Evolutionary conservation across 2,113 vertebrate genomes (phyloP).

Genomic region (Colossoma macropomum): DNA sequence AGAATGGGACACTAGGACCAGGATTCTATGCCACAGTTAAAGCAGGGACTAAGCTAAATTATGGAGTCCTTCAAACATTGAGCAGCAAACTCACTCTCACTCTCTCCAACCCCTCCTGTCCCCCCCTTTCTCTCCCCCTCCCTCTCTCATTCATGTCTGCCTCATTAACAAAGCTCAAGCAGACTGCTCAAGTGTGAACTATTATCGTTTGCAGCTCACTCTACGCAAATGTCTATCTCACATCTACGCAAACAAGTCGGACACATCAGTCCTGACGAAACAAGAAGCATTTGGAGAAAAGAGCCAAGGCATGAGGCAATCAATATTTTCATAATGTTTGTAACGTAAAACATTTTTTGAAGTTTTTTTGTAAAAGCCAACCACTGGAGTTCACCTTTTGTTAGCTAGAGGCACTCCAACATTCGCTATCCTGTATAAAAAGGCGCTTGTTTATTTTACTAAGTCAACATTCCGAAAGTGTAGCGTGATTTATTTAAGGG

Average conservation of each 20-base stretch:
- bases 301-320: constrained; percentile 7
- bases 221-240: not conserved
- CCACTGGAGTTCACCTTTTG: constrained; percentile 50
- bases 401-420: constrained; percentile 51
- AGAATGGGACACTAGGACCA: not conserved
- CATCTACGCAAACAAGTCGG: not conserved
- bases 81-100: constrained; percentile 42
- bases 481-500: constrained; percentile 64
- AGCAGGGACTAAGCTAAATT: not conserved
- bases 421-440: constrained; percentile 50
- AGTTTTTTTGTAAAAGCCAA: constrained; percentile 28
- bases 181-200: constrained; percentile 35
- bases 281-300: not conserved
- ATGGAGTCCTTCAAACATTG: constrained; percentile 17
- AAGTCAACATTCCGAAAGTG: constrained; percentile 66
- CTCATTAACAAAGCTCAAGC: constrained; percentile 55
- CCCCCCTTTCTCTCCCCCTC: constrained; percentile 45
- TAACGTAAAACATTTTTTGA: constrained; percentile 48
- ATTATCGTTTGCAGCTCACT: constrained; percentile 29
- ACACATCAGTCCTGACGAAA: not conserved
- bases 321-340: constrained; percentile 32
- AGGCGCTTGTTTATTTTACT: constrained; percentile 60
- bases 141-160: constrained; percentile 48
- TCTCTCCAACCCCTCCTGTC: constrained; percentile 18
- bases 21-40: constrained; percentile 21